These are phyloP conservation scores for Abramis brama DNA, from an alignment of 2,113 vertebrate genomes.

Conservation along the genomic window DNA sequence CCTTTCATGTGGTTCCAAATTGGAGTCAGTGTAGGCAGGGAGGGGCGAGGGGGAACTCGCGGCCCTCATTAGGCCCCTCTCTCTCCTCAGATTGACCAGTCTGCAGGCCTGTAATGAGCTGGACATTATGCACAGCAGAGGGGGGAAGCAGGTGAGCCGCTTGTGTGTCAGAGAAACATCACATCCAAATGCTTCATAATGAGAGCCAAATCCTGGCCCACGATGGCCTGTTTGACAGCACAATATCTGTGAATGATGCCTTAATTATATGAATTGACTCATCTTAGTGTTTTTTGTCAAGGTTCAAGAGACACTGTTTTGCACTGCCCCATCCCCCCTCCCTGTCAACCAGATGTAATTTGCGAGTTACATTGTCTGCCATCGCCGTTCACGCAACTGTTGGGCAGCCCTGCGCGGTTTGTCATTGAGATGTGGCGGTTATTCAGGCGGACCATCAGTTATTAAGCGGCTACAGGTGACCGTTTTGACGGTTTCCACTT, in stretches of 20 bases:
- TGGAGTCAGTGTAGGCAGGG: conserved; percentile 41
- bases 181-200: conserved; percentile 52
- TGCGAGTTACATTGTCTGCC: conserved; percentile 18
- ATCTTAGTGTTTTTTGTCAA: conserved; percentile 58
- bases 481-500: background rate
- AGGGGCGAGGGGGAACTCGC: conserved; percentile 27
- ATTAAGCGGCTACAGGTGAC: conserved; percentile 12
- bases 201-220: conserved; percentile 49
- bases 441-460: conserved; percentile 4
- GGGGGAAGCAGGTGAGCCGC: conserved; percentile 48
- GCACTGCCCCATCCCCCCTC: conserved; percentile 39
- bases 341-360: conserved; percentile 51
- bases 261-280: conserved; percentile 55
- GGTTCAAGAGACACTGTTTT: conserved; percentile 60
- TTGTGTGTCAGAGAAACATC: conserved; percentile 53
- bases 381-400: background rate
- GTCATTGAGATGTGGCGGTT: conserved; percentile 19
- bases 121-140: conserved; percentile 53
- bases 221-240: conserved; percentile 48
- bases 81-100: conserved; percentile 51
- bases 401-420: background rate
- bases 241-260: conserved; percentile 47
- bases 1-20: conserved; percentile 58
- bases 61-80: conserved; percentile 56
- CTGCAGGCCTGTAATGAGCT: conserved; percentile 58